Percentiles rank a stretch among this genome's conserved stretches.
Evolutionary conservation across 2,888 invertebrate species (phyloP).

Genomic region (Drosophila mettleri): DNA sequence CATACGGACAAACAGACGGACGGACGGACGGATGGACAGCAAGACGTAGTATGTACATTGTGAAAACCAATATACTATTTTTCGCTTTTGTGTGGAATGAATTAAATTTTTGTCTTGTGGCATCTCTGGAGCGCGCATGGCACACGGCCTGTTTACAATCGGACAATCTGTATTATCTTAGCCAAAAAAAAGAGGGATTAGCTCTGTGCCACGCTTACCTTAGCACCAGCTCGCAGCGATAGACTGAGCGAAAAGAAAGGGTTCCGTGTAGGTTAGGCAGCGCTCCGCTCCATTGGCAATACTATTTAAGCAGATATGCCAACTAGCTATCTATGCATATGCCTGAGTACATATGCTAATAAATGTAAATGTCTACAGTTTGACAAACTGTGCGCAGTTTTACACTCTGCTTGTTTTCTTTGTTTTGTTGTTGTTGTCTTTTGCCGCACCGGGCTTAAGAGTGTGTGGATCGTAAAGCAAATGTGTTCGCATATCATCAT

Average conservation of each 20-base stretch:
- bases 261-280: too few relatives aligned
- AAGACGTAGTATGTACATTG: too few relatives aligned
- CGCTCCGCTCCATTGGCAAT: too few relatives aligned
- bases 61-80: too few relatives aligned
- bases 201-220: slow-evolving; percentile 1
- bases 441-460: slow-evolving; percentile 10
- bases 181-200: slow-evolving; percentile 25
- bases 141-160: slow-evolving; percentile 13
- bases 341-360: too few relatives aligned
- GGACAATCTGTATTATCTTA: slow-evolving; percentile 11
- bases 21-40: too few relatives aligned
- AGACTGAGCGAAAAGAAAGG: slow-evolving; percentile 28
- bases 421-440: neutral
- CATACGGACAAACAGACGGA: too few relatives aligned
- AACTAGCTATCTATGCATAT: too few relatives aligned
- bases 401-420: neutral
- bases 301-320: too few relatives aligned
- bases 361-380: slow-evolving; percentile 1
- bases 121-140: slow-evolving; percentile 1
- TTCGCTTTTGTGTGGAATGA: neutral
- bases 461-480: slow-evolving; percentile 61
- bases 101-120: neutral
- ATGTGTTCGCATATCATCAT: slow-evolving; percentile 30
- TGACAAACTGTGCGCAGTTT: neutral
- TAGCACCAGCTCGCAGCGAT: neutral